Percentiles rank a stretch among this genome's conserved stretches.
Evolutionary conservation across 2,113 vertebrate genomes (phyloP).

Genomic region (Melanocharis versteri): DNA sequence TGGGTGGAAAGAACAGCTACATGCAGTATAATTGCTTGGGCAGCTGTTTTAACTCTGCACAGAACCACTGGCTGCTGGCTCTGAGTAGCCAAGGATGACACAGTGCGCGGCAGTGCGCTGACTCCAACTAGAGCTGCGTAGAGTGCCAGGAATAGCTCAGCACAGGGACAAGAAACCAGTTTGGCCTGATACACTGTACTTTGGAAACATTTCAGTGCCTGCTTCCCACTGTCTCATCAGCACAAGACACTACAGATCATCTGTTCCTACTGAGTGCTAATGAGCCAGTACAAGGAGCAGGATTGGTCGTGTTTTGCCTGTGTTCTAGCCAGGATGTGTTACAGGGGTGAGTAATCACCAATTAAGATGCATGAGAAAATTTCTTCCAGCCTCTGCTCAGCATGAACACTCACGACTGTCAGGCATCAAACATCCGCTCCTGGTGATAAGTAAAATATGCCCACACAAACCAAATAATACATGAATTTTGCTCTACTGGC

Average conservation of each 20-base stretch:
- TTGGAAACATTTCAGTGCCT: background rate
- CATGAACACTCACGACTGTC: background rate
- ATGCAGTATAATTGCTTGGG: background rate
- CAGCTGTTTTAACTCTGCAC: background rate
- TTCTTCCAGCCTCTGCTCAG: background rate
- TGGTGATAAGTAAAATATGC: background rate
- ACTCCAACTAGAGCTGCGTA: rapidly evolving
- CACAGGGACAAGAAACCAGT: background rate
- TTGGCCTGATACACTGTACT: background rate
- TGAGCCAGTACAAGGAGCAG: background rate
- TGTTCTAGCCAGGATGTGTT: background rate
- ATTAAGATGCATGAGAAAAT: background rate
- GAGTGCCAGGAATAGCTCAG: background rate
- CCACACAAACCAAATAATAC: background rate
- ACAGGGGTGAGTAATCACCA: background rate
- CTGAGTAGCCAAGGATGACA: background rate
- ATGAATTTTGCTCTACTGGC: background rate
- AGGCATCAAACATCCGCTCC: background rate
- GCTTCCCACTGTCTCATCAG: background rate
- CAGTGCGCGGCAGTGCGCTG: background rate
- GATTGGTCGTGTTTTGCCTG: background rate
- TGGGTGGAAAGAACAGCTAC: background rate
- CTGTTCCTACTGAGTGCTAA: background rate
- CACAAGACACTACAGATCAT: background rate
- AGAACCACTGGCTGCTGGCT: background rate